Evolutionary conservation across 2,797 vertebrate species (phyloP).

Genomic region (Varecia variegata): DNA sequence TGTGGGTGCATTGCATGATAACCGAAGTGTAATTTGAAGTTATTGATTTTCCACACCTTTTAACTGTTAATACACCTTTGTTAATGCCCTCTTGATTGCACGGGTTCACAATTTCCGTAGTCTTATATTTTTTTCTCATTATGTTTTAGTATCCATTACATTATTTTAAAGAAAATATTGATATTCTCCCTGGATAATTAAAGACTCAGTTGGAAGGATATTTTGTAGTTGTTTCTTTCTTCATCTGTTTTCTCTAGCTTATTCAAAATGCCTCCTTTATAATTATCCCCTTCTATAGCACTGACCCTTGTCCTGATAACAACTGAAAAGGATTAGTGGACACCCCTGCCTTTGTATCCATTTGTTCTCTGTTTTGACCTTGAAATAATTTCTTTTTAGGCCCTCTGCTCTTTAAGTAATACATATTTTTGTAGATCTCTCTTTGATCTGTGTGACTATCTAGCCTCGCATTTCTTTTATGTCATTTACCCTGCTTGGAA

Average conservation of each 20-base stretch:
- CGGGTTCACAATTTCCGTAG: not conserved
- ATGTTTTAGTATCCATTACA: not conserved
- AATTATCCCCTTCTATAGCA: not conserved
- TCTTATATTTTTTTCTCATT: not conserved
- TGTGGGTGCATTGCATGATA: not conserved
- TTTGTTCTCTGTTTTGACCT: not conserved
- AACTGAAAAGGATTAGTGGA: not conserved
- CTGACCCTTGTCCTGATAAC: not conserved
- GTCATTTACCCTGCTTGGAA: not conserved
- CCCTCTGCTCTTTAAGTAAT: not conserved
- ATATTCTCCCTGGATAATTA: not conserved
- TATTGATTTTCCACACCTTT: not conserved
- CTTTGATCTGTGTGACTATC: not conserved
- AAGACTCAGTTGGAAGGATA: not conserved
- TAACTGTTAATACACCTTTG: not conserved
- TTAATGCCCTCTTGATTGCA: not conserved
- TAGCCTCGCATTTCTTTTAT: not conserved
- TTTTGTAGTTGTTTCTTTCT: not conserved
- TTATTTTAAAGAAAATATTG: not conserved
- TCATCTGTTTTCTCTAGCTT: not conserved
- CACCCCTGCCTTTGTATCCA: not conserved
- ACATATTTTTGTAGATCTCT: not conserved
- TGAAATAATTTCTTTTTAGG: not conserved
- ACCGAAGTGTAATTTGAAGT: not conserved
- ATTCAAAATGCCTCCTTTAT: not conserved